phyloP scores from a whole-genome alignment of 2,113 vertebrate genomes.

The Steatornis caripensis region DNA sequence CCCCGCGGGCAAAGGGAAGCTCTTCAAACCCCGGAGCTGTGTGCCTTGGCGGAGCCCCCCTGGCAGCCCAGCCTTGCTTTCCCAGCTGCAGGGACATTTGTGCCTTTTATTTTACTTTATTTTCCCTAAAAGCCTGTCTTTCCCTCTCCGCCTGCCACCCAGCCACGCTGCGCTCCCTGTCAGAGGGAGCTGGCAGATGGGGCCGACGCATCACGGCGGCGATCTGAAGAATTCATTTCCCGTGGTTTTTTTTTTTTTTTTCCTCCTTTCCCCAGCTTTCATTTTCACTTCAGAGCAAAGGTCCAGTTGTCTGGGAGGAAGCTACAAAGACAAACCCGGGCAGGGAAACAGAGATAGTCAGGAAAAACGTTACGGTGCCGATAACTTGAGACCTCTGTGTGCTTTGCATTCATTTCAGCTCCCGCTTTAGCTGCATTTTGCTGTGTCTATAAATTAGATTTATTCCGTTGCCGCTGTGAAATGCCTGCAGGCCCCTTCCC shows the following conservation, averaged over 20 bases:
- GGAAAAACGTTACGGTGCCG: conserved; percentile 17
- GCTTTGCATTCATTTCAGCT: conserved; percentile 43
- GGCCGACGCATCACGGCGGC: not conserved
- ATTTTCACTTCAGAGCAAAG: conserved; percentile 66
- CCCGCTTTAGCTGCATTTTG: not conserved
- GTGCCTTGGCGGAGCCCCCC: not conserved
- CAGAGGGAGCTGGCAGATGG: conserved; percentile 37
- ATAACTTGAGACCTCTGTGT: conserved; percentile 25
- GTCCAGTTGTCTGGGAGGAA: conserved; percentile 50
- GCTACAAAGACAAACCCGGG: conserved; percentile 43
- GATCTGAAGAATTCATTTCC: conserved; percentile 61
- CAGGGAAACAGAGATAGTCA: conserved; percentile 47
- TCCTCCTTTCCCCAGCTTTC: conserved; percentile 11
- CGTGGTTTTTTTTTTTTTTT: not conserved
- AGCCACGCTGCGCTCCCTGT: not conserved
- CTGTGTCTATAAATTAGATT: conserved; percentile 52
- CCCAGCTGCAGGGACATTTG: not conserved
- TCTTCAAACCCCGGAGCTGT: not conserved
- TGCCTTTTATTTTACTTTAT: not conserved
- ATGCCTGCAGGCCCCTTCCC: not conserved
- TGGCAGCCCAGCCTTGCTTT: not conserved
- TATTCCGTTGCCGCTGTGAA: conserved; percentile 23
- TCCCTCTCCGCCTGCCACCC: not conserved
- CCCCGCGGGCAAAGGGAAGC: not conserved
- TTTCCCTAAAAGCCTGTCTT: not conserved